Base-by-base conservation (phyloP, 2,888 invertebrate species). In the Andrena flavipes region DNA sequence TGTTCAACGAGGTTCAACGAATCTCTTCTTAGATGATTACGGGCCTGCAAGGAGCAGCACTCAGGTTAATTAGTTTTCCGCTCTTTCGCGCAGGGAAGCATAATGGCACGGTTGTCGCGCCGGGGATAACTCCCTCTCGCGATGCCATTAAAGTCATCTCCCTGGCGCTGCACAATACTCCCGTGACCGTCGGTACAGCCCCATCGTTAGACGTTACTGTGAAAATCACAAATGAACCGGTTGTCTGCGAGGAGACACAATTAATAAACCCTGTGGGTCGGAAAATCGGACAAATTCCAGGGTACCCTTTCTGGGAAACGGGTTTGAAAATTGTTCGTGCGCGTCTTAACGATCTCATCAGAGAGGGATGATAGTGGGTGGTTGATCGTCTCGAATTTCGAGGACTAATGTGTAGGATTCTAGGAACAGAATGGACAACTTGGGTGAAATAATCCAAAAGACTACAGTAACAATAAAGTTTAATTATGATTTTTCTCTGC, bases 61-160 rank as follows among this genome's bases (percentile, higher is more conserved):
- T 74, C 49, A 51, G 48, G 69, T 82, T 76, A 87, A 87, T 87
- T 87, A 85, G 68, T 83, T 87, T 76, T 71, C 70, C 56, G 42
- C 68, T 64, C 73, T 59, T 76, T 59, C 78, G 70, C 73, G 29
- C 42, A 54, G 30, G 70, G 67, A 82, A 84, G 62, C 51, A 59
- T 73, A 71, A 76, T 59, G 26, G 64, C 29, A 73, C 13, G 51
- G 33, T 23, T 71, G 79, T 78, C 51, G 26, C 30, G 60, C n/a
- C 26, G 29, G 65, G 56, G 60, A 60, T 64, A 64, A 67, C 54
- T 65, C 64, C 64, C 68, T 72, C 73, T 70, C 10, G 26, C 48
- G 8, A 51, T 63, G 16, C 42, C 72, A 30, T 84, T 84, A 65
- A 64, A 54, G 49, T 23, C 8, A 72, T 71, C 70, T 75, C 16